Evolutionary conservation across 1,140 invertebrate genomes (phyloP), one percentile per base, ranked within the genome.

Genomic region (Zaprionus lachaisei): DNA sequence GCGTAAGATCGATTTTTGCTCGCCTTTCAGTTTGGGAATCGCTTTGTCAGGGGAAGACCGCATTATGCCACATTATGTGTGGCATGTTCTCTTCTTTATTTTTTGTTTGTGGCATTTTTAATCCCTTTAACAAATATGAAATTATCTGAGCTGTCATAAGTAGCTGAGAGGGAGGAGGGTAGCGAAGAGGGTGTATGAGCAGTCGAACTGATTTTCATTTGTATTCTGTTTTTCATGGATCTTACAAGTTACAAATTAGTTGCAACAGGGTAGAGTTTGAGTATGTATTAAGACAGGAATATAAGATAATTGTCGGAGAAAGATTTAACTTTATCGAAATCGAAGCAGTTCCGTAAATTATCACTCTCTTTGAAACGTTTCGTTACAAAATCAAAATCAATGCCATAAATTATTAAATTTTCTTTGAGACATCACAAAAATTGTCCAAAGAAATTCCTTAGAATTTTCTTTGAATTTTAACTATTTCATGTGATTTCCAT

Each of bases 1-100:
- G 78, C 74, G 62, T 73, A 86, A 84, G 84, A 87, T 87, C 72
- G 64, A 67, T 89, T 83, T 87, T 80, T 79, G 77, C 71, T 75
- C 62, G 77, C 84, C 79, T 87, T 70, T 80, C 80, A 77, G 67
- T 79, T 51, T 61, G 26, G 26, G 20, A 31, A 62, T 44, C 64
- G 56, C 24, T 41, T 65, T 72, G 37, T 38, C 5, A 15, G 14
- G 38, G 38, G 9, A 44, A 44, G 56, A 60, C 65, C 64, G 68
- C 34, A 63, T 63, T 63, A 47, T 70, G 37, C 49, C 62, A 47
- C 41, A 17, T 47, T 47, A 47, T 47, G 58, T 62, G 68, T 76
- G 62, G 76, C 67, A 69, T 79, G 61, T 68, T 24, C 38, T 41
- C 14, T 41, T 41, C 15, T 6, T n/a, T 41, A 41, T n/a, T 47